Evolutionary conservation across 2,888 invertebrate species (phyloP).

Genomic region (Lasioglossum leucozonium): DNA sequence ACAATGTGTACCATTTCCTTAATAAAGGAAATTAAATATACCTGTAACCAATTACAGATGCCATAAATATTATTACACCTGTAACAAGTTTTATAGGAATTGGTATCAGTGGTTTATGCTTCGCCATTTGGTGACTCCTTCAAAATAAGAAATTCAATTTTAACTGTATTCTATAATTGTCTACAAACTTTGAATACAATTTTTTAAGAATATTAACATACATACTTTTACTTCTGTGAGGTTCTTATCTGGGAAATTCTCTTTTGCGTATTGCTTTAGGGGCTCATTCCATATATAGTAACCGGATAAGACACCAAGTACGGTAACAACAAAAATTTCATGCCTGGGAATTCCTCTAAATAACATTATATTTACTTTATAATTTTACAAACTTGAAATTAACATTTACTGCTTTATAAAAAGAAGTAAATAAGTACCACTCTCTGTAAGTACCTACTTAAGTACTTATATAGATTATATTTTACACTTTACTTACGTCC

Average conservation of each 20-base stretch:
- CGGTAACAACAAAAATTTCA: background rate
- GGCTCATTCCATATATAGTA: slow-evolving; percentile 36
- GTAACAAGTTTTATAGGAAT: rapidly evolving
- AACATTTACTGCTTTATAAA: background rate
- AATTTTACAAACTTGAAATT: background rate
- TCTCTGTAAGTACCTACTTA: background rate
- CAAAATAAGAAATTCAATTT: background rate
- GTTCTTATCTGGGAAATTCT: background rate
- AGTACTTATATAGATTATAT: background rate
- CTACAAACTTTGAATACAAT: background rate
- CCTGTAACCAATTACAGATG: background rate
- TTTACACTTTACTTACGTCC: background rate
- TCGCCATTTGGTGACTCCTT: background rate
- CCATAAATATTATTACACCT: rapidly evolving
- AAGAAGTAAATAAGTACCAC: background rate
- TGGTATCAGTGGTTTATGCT: rapidly evolving
- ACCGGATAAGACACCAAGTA: background rate
- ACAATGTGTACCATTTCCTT: background rate
- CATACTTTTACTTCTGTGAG: background rate
- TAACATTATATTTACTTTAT: background rate
- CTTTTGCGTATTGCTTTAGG: slow-evolving; percentile 17
- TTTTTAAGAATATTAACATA: background rate
- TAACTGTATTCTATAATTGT: background rate
- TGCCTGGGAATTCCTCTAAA: background rate
- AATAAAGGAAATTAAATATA: slow-evolving; percentile 22